Conservation (phyloP, 2,797 vertebrate species). For the Phoeniculus purpureus region DNA sequence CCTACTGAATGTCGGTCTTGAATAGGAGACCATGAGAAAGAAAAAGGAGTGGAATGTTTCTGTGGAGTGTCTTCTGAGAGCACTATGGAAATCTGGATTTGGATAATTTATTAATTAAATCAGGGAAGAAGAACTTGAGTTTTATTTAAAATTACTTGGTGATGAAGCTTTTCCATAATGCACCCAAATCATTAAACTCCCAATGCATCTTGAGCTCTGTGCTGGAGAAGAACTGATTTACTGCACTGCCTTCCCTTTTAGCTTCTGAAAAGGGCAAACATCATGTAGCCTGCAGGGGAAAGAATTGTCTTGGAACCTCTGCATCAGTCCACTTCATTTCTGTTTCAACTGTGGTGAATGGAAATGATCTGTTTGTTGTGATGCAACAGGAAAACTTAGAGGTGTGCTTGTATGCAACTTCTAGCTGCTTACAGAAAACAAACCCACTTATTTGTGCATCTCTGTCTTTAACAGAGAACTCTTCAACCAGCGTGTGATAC, state of each 20-base stretch:
- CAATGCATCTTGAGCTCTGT: background rate
- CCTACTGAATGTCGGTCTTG: background rate
- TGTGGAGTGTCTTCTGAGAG: background rate
- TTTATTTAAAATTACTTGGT: conserved; percentile 39
- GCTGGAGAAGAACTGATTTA: background rate
- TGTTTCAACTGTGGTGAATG: background rate
- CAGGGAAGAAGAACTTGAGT: conserved; percentile 17
- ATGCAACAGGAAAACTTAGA: background rate
- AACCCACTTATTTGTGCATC: background rate
- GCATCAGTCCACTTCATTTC: background rate
- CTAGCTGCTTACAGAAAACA: background rate
- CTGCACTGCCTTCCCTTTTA: background rate
- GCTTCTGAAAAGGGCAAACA: conserved; percentile 14
- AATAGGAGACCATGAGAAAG: background rate
- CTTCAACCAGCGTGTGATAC: background rate
- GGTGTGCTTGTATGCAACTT: background rate
- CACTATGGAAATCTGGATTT: conserved; percentile 11
- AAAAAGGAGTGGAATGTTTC: conserved; percentile 13
- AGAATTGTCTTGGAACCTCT: background rate
- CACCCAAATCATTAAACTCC: background rate
- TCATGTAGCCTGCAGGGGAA: background rate
- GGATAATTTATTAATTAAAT: conserved; percentile 20
- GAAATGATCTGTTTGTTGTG: background rate
- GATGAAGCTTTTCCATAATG: background rate
- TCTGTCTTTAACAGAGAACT: background rate